phyloP scores from a whole-genome alignment of 2,888 invertebrate genomes.

The Dioctria rufipes region DNA sequence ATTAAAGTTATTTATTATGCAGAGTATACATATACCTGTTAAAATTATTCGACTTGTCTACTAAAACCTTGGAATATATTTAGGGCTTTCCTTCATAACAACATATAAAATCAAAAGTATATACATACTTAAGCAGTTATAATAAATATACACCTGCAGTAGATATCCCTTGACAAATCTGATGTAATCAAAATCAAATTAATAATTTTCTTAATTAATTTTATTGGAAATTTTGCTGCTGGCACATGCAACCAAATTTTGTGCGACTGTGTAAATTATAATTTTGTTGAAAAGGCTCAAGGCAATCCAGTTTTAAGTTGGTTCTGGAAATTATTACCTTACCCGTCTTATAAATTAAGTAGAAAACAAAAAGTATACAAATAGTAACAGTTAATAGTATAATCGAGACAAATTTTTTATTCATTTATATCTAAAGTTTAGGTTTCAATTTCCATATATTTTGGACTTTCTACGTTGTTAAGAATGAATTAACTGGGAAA shows the following conservation, averaged over 20 bases:
- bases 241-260: neutral
- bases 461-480: neutral
- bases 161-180: neutral
- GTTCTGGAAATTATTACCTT: conserved; percentile 14
- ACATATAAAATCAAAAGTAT: too few species aligned
- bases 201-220: neutral
- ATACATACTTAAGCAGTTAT: too few species aligned
- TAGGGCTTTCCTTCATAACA: too few species aligned
- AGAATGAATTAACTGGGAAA: too few species aligned
- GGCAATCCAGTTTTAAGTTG: neutral
- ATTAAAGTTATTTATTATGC: too few species aligned
- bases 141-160: too few species aligned
- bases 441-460: neutral
- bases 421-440: neutral
- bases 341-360: neutral
- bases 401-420: neutral
- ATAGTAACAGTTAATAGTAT: neutral
- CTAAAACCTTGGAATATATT: too few species aligned
- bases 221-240: neutral
- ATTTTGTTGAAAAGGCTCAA: neutral
- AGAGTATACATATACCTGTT: too few species aligned
- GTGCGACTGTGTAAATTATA: neutral
- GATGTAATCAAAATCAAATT: neutral
- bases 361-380: neutral
- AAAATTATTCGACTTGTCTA: too few species aligned